Evolutionary conservation across 1,140 invertebrate species (phyloP).

Genomic region (Sminthurides bifidus): DNA sequence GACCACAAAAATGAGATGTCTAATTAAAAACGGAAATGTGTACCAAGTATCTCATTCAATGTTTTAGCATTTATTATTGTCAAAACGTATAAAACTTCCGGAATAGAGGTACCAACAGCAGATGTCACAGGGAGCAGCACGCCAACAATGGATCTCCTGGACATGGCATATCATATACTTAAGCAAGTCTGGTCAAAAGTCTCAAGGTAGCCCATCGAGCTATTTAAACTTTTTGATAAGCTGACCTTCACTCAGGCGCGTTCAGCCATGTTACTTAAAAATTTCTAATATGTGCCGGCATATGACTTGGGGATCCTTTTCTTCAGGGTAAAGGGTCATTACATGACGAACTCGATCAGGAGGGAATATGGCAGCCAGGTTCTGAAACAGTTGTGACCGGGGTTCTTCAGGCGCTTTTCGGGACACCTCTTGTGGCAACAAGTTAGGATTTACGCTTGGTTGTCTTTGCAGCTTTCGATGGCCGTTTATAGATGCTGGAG

Average conservation of each 20-base stretch:
- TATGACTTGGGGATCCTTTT: slow-evolving; percentile 74
- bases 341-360: slow-evolving; percentile 72
- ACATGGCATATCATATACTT: not conserved
- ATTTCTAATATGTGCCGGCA: slow-evolving; percentile 71
- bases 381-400: slow-evolving; percentile 63
- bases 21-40: too few relatives aligned
- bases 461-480: slow-evolving; percentile 69
- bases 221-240: not conserved
- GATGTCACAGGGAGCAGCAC: not conserved
- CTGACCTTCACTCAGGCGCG: slow-evolving; percentile 3
- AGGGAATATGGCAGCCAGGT: slow-evolving; percentile 74
- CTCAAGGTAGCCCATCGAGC: slow-evolving; percentile 18
- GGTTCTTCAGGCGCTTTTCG: slow-evolving; percentile 11
- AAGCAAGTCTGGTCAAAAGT: not conserved
- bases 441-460: slow-evolving; percentile 62
- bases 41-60: too few relatives aligned
- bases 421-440: slow-evolving; percentile 40
- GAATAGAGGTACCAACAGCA: too few relatives aligned
- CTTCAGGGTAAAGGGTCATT: slow-evolving; percentile 71
- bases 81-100: not conserved
- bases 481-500: slow-evolving; percentile 44
- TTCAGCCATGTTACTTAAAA: slow-evolving; percentile 38
- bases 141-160: not conserved
- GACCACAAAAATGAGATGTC: too few relatives aligned
- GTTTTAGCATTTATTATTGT: not conserved